These are phyloP conservation scores for Stichopus chloronotus DNA, from an alignment of 35 echinoderm and acorn worm species.

Conservation along the genomic window DNA sequence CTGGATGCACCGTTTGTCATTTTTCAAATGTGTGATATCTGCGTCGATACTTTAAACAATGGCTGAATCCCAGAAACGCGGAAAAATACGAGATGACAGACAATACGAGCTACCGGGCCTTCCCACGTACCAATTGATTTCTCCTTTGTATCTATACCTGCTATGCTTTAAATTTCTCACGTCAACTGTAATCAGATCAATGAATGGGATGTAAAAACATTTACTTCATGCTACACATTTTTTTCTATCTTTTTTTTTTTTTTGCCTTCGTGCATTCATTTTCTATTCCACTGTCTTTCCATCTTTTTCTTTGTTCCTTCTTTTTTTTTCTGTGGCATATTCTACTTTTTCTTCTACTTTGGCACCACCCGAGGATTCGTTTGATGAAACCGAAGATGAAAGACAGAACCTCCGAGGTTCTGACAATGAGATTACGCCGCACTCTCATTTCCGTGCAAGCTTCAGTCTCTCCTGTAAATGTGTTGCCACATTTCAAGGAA, in stretches of 20 bases:
- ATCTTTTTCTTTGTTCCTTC: neutral
- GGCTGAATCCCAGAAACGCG: neutral
- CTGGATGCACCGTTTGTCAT: neutral
- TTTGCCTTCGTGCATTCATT: neutral
- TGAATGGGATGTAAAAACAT: neutral
- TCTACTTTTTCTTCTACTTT: no score
- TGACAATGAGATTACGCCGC: neutral
- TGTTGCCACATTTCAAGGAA: neutral
- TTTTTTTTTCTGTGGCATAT: no score
- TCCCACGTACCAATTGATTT: neutral
- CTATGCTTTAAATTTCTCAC: neutral
- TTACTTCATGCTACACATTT: neutral
- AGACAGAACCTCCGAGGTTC: neutral
- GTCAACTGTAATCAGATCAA: neutral
- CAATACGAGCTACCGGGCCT: neutral
- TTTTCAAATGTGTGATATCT: neutral
- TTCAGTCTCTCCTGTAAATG: neutral
- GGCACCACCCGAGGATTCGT: neutral
- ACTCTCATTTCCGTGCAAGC: neutral
- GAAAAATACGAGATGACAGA: neutral
- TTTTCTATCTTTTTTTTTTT: neutral
- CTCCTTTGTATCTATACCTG: neutral
- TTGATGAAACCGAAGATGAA: neutral
- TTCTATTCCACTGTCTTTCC: neutral
- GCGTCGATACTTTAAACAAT: neutral